These are phyloP conservation scores for Hymenopus coronatus DNA, from an alignment of 2,888 invertebrate genomes.

Conservation along the genomic window DNA sequence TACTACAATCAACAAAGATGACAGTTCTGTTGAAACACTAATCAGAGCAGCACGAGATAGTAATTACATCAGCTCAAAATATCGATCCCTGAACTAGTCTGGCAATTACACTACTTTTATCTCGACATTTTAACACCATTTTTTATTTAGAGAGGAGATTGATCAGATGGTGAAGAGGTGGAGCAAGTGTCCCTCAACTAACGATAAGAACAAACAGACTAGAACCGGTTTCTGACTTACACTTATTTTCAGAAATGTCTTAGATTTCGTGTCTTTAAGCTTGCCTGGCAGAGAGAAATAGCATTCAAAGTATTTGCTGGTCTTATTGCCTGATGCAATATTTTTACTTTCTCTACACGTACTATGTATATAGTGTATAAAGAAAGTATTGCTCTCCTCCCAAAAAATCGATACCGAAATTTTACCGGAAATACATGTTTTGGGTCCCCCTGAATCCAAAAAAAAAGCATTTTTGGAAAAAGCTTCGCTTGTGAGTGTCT, in stretches of 20 bases:
- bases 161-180: background rate
- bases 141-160: background rate
- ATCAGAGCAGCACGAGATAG: background rate
- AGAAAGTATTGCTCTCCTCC: no score
- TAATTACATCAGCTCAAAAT: background rate
- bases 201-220: background rate
- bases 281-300: background rate
- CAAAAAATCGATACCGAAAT: no score
- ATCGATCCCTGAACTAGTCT: background rate
- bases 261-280: background rate
- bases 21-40: background rate
- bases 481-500: no score
- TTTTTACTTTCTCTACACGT: no score
- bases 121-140: background rate
- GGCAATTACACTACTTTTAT: background rate
- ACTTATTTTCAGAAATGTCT: background rate
- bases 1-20: background rate
- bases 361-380: no score
- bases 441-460: no score
- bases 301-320: no score
- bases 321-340: no score
- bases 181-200: background rate
- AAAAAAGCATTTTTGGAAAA: no score
- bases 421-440: no score
- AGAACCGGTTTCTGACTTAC: background rate